Conservation (phyloP, 1,140 invertebrate genomes). For the Brachionus manjavacas region DNA sequence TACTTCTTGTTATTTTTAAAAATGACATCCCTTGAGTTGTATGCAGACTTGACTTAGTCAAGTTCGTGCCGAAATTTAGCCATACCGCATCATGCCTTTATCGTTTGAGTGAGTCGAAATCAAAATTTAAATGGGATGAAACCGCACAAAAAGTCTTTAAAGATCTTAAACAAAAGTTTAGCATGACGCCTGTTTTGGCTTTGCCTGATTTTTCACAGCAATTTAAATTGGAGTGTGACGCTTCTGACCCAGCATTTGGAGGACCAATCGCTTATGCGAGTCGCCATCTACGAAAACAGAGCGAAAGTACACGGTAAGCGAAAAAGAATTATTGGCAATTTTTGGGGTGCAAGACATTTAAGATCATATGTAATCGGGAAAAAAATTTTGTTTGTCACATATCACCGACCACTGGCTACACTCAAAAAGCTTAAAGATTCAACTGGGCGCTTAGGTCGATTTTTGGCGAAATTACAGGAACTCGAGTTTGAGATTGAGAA, state of each 20-base stretch:
- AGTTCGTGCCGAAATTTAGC: constrained; percentile 49
- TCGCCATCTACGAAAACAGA: neutral
- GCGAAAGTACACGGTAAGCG: neutral
- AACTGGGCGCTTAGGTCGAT: neutral
- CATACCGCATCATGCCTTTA: constrained; percentile 45
- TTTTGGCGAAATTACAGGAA: neutral
- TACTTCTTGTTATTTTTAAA: too few relatives aligned
- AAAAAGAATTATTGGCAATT: neutral
- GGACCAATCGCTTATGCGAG: neutral
- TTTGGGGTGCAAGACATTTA: neutral
- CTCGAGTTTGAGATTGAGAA: neutral
- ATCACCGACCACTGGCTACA: neutral
- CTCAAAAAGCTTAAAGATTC: constrained; percentile 9
- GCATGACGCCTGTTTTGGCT: neutral
- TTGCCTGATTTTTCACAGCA: neutral
- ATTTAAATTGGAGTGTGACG: neutral
- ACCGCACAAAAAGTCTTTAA: neutral
- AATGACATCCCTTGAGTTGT: too few relatives aligned
- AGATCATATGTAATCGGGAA: neutral
- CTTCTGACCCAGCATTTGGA: neutral
- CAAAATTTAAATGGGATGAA: neutral
- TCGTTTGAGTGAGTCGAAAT: neutral
- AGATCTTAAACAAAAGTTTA: neutral
- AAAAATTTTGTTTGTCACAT: neutral
- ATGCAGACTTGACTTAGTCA: too few relatives aligned